Percentiles rank a stretch among this genome's conserved stretches.
phyloP scores from a whole-genome alignment of 2,113 vertebrate species.

The Austrofundulus limnaeus region DNA sequence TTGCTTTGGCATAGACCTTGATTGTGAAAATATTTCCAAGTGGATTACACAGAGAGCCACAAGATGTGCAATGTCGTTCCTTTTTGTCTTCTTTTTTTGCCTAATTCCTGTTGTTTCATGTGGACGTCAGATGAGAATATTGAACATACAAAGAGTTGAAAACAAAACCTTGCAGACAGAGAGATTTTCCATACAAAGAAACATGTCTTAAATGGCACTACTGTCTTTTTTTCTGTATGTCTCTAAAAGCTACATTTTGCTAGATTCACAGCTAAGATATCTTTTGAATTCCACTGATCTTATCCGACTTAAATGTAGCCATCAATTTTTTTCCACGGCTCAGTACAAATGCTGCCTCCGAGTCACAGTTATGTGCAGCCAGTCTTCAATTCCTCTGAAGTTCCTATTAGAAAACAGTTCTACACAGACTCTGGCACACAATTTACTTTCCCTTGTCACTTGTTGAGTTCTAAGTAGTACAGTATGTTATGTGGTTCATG shows the following conservation, averaged over 20 bases:
- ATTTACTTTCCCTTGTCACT: conserved; percentile 58
- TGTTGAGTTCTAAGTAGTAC: conserved; percentile 59
- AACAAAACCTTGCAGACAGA: background rate
- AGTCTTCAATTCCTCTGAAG: conserved; percentile 48
- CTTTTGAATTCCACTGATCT: conserved; percentile 60
- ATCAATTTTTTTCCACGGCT: conserved; percentile 57
- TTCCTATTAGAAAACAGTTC: conserved; percentile 47
- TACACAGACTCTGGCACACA: conserved; percentile 20
- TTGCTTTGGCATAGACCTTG: conserved; percentile 33
- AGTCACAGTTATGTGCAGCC: conserved; percentile 50
- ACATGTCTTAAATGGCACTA: conserved; percentile 43
- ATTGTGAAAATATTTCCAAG: conserved; percentile 46
- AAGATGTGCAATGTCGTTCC: background rate
- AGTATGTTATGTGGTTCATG: conserved; percentile 53
- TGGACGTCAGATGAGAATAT: background rate
- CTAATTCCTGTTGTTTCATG: background rate
- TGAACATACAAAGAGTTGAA: background rate
- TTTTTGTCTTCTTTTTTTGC: background rate
- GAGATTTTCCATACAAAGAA: conserved; percentile 21
- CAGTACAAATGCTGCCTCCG: conserved; percentile 42
- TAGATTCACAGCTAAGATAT: conserved; percentile 58
- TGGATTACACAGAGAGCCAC: conserved; percentile 33
- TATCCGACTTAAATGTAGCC: conserved; percentile 64
- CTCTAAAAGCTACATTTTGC: conserved; percentile 47
- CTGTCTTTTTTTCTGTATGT: conserved; percentile 17